phyloP scores from a whole-genome alignment of 2,113 vertebrate genomes.

The Corythornis madagascariensis region DNA sequence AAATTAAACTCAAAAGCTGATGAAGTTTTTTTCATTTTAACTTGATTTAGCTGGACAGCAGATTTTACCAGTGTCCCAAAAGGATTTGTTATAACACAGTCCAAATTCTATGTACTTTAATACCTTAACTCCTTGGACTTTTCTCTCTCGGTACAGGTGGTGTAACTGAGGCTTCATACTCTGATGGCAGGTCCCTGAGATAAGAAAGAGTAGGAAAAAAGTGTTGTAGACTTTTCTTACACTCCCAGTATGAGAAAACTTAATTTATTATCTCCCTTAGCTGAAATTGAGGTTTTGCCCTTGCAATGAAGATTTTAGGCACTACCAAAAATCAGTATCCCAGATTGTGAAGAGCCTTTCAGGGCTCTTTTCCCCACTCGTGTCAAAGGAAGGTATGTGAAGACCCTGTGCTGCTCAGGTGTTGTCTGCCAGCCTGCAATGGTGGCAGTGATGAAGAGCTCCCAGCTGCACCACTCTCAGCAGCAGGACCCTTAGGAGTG shows the following conservation, averaged over 20 bases:
- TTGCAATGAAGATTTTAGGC: not conserved
- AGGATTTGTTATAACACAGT: not conserved
- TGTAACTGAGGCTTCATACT: not conserved
- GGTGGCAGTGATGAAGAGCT: rapidly evolving
- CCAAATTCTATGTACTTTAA: not conserved
- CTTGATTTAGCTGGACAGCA: not conserved
- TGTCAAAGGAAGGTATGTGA: not conserved
- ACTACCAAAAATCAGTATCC: not conserved
- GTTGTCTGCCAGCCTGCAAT: not conserved
- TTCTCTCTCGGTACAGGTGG: not conserved
- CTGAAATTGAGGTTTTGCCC: not conserved
- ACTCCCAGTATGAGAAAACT: not conserved
- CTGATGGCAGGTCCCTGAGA: not conserved
- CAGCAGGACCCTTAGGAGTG: not conserved
- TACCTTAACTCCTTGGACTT: not conserved
- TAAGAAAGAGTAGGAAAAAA: not conserved
- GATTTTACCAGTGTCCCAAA: not conserved
- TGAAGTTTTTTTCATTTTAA: not conserved
- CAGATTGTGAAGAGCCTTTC: not conserved
- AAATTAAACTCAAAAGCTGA: not conserved
- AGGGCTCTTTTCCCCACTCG: not conserved
- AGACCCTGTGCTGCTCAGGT: not conserved
- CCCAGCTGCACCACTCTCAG: not conserved
- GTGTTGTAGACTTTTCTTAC: not conserved
- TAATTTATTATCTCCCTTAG: not conserved